Evolutionary conservation across 2,113 vertebrate genomes (phyloP), one percentile per base, ranked within the genome.

Genomic region (Saguinus midas): DNA sequence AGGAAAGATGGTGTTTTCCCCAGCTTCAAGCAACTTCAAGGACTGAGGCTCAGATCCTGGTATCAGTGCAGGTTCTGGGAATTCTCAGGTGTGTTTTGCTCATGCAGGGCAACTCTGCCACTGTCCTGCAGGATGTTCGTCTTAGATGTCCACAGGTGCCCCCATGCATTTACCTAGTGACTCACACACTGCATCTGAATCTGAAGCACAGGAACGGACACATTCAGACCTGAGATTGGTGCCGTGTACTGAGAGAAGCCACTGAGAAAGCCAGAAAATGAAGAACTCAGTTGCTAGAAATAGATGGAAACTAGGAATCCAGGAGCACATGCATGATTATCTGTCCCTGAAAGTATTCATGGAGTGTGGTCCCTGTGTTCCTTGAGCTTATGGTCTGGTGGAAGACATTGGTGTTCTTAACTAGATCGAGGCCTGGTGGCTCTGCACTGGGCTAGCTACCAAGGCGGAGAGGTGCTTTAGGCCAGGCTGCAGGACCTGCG

Each of bases 131-230:
- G 35, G 37, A 6, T 6, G 14, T n/a, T n/a, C 66, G 12, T 66
- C 35, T 61, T 52, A 25, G 35, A 7, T 21, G 21, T 25, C 29
- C 29, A 5, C 45, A 57, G 68, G 45, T 45, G 18, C 45, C 55
- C 0, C 0, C 23, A 17, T 17, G 50, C 43, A 18, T 1, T 0
- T 70, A 16, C 23, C 17, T 12, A 5, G 16, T 32, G n/a, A 20
- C 37, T 45, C 37, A 3, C 13, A 37, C 0, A 13, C 43, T 18
- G 45, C 29, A 45, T 29, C 50, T 2, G 3, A 7, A 32, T 1
- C 21, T 0, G 35, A 86, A 32, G 64, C 14, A n/a, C 23, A 50
- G 68, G 7, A 17, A 32, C 35, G 18, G 37, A 8, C n/a, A 20
- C 1, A 3, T 1, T 12, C 48, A n/a, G 9, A 17, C 6, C 6